Evolutionary conservation across 2,113 vertebrate genomes (phyloP), one percentile per base, ranked within the genome.

Genomic region (Nerophis ophidion): DNA sequence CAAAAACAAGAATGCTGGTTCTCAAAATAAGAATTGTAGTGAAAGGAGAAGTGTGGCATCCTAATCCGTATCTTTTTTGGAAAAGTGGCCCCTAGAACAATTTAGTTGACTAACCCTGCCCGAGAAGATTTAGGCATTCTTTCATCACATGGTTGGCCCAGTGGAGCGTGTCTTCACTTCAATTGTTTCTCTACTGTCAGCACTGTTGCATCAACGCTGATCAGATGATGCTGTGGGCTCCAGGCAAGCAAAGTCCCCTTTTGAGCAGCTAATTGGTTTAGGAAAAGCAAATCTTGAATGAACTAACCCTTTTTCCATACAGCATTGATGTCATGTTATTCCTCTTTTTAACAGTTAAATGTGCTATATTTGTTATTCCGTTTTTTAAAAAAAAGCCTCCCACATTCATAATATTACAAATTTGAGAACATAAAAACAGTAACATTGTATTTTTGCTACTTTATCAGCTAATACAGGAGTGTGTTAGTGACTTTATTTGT

Each of bases 201-300:
- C 36, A 17, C 54, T 17, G 54, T 56, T 56, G 54, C 36, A 56
- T 56, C 54, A 42, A 16, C 17, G 54, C 54, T 40, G 38, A 56
- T 56, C 54, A 42, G 38, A 8, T 42, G 38, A 56, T 14, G 36
- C 54, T 19, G 38, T 42, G 11, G 38, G 42, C 54, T 42, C 12
- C 36, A 42, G 54, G 54, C 54, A 19, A 56, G 54, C 17, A 38
- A 56, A 10, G n/a, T 44, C 54, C 54, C 54, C 54, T 42, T 36
- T 12, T 40, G 54, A 56, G 54, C 7, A 19, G 17, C 54, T 56
- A 56, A 56, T 42, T 56, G 54, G 54, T 56, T 56, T 56, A 16
- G 9, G 38, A 44, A 42, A 56, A 17, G 11, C 38, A 42, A 42
- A 40, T 12, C 10, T 44, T 16, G 38, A 56, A 44, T 7, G 38